Percentiles rank a stretch among this genome's conserved stretches.
These are phyloP conservation scores for Poecilobothrus nobilitatus DNA, from an alignment of 2,888 invertebrate genomes.

Conservation along the genomic window DNA sequence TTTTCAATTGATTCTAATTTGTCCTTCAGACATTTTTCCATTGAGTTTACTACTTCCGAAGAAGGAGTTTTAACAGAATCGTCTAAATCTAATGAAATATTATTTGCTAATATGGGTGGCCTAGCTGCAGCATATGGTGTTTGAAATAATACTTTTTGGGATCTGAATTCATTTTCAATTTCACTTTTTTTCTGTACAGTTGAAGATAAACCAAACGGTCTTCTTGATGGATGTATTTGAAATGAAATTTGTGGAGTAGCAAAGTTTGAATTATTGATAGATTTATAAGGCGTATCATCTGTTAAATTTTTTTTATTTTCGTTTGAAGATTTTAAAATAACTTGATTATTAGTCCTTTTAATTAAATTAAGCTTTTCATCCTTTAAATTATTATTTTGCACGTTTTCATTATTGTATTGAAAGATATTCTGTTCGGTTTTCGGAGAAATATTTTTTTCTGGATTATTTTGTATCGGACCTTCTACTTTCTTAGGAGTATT, in stretches of 20 bases:
- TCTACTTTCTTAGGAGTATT: conserved; percentile 12
- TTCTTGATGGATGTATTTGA: conserved; percentile 16
- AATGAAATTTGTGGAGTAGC: conserved; percentile 35
- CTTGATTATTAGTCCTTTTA: not conserved
- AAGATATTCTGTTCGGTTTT: not conserved
- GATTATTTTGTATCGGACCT: not conserved
- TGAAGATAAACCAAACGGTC: not conserved
- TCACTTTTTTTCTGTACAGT: conserved; percentile 22
- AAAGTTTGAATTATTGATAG: conserved; percentile 30
- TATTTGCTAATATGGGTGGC: conserved; percentile 32
- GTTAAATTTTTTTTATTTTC: conserved; percentile 13
- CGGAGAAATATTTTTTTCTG: too few species aligned
- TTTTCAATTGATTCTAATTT: conserved; percentile 29
- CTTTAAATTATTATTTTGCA: not conserved
- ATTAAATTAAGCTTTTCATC: not conserved
- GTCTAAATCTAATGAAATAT: conserved; percentile 36
- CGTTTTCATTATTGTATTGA: not conserved
- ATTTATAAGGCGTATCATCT: conserved; percentile 30
- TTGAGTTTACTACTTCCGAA: conserved; percentile 25
- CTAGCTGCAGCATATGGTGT: conserved; percentile 41
- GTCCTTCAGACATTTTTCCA: conserved; percentile 12
- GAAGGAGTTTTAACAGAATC: conserved; percentile 35
- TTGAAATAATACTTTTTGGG: conserved; percentile 42
- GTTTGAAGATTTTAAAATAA: not conserved
- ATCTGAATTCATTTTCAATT: conserved; percentile 36